phyloP scores from a whole-genome alignment of 2,888 invertebrate species.

The Thereva nobilitata region DNA sequence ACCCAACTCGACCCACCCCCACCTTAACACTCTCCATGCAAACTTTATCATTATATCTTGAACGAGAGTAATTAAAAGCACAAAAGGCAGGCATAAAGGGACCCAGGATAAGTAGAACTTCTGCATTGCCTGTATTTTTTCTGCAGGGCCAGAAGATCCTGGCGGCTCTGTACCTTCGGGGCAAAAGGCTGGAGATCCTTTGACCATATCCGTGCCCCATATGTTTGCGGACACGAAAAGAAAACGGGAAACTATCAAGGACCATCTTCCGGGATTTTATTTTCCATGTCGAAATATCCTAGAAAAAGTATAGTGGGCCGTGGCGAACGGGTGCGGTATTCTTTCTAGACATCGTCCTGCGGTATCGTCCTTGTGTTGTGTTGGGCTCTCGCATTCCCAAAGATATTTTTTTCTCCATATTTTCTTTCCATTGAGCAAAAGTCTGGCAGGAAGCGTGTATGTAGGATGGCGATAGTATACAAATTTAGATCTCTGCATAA shows the following conservation, averaged over 20 bases:
- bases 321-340: too few species aligned
- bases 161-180: conserved; percentile 20
- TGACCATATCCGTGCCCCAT: not conserved
- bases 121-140: conserved; percentile 15
- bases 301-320: too few species aligned
- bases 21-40: too few species aligned
- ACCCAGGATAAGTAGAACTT: not conserved
- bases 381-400: too few species aligned
- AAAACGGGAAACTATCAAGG: too few species aligned
- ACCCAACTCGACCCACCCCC: too few species aligned
- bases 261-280: too few species aligned
- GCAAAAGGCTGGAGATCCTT: conserved; percentile 12
- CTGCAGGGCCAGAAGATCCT: not conserved
- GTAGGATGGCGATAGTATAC: conserved; percentile 19
- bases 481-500: conserved; percentile 22
- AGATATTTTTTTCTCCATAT: too few species aligned
- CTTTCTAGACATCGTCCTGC: too few species aligned
- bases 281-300: too few species aligned
- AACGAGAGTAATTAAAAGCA: conserved; percentile 37
- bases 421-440: not conserved
- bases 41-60: conserved; percentile 11
- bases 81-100: conserved; percentile 24
- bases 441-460: not conserved
- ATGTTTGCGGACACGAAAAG: not conserved
- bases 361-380: too few species aligned